These are phyloP conservation scores for Rhinolophus sinicus DNA, from an alignment of 2,113 vertebrate genomes.

Conservation along the genomic window DNA sequence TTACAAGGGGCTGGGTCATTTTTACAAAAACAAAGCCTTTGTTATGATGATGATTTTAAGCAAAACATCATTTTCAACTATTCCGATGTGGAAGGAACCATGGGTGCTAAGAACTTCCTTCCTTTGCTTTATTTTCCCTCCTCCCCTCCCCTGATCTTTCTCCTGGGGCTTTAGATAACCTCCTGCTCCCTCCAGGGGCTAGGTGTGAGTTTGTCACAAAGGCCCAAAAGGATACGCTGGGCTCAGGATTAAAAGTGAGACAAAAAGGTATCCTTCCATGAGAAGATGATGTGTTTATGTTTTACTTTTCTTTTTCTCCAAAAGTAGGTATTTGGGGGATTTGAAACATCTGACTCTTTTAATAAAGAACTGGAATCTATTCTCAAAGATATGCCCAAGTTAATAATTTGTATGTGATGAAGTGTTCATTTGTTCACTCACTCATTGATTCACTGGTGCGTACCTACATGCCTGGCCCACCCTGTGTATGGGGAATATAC, in stretches of 20 bases:
- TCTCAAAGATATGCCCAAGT: neutral
- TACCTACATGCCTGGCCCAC: neutral
- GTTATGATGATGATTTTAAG: neutral
- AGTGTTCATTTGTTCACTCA: neutral
- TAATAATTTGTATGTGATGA: neutral
- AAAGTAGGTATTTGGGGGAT: neutral
- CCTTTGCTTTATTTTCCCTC: neutral
- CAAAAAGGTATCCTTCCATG: neutral
- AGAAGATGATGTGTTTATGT: neutral
- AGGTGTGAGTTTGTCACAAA: neutral
- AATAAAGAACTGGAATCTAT: neutral
- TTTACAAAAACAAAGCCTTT: constrained; percentile 43
- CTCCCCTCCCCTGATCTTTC: neutral
- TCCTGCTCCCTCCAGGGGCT: neutral
- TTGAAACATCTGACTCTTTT: neutral
- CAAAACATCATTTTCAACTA: neutral
- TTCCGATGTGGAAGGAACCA: neutral
- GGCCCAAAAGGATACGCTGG: neutral
- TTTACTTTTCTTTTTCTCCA: neutral
- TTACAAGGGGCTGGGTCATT: neutral
- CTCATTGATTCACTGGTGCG: neutral
- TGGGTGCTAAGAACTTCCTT: neutral
- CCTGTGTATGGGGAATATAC: neutral
- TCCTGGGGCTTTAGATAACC: neutral
- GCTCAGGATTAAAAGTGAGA: constrained; percentile 17